phyloP scores from a whole-genome alignment of 2,797 vertebrate species.

The Melanotaenia trifasciata region DNA sequence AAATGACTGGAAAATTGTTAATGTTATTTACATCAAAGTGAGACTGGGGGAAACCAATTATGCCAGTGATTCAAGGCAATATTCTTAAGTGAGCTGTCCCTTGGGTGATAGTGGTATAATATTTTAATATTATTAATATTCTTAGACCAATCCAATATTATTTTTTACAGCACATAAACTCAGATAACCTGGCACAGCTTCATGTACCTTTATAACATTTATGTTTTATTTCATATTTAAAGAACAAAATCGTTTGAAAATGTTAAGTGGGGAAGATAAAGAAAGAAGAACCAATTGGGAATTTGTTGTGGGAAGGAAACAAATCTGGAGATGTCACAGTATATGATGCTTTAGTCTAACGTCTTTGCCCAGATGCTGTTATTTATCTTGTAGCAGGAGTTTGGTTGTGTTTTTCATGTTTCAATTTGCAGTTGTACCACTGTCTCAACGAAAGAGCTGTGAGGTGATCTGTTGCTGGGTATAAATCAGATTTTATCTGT shows the following conservation, averaged over 20 bases:
- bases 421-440: slow-evolving; percentile 78
- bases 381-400: slow-evolving; percentile 46
- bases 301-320: slow-evolving; percentile 31
- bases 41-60: slow-evolving; percentile 78
- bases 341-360: slow-evolving; percentile 34
- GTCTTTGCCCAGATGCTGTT: slow-evolving; percentile 48
- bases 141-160: slow-evolving; percentile 19
- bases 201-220: background rate
- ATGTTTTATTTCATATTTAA: background rate
- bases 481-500: slow-evolving; percentile 72
- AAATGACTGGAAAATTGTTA: slow-evolving; percentile 77
- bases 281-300: slow-evolving; percentile 7
- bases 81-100: slow-evolving; percentile 67
- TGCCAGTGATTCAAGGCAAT: slow-evolving; percentile 69
- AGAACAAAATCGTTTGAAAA: slow-evolving; percentile 5
- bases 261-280: slow-evolving; percentile 12
- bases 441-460: slow-evolving; percentile 66
- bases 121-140: slow-evolving; percentile 62
- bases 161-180: slow-evolving; percentile 27
- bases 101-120: slow-evolving; percentile 47
- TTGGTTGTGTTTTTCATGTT: slow-evolving; percentile 79
- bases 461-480: slow-evolving; percentile 76
- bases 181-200: background rate
- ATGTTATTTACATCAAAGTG: slow-evolving; percentile 82
- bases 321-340: slow-evolving; percentile 27